Evolutionary conservation across 2,797 vertebrate genomes (phyloP).

Genomic region (Prunella strophiata): DNA sequence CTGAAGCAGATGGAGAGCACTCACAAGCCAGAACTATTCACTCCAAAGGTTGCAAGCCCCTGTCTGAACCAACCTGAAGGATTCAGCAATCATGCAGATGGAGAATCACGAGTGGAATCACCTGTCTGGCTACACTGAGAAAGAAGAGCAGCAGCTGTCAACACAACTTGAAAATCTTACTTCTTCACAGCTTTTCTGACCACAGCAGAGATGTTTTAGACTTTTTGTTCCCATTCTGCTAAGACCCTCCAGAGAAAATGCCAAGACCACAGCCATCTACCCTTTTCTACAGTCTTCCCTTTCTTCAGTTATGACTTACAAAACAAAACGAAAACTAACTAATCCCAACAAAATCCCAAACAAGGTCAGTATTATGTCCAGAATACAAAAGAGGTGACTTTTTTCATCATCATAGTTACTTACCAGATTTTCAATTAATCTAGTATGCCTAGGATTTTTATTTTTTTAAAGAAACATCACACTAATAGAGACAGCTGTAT

Average conservation of each 20-base stretch:
- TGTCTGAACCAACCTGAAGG: background rate
- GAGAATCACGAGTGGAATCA: background rate
- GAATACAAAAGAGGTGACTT: background rate
- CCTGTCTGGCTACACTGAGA: background rate
- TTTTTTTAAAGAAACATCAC: background rate
- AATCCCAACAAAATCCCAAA: background rate
- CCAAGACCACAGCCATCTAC: background rate
- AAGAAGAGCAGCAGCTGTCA: background rate
- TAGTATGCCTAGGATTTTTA: background rate
- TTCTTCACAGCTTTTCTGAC: background rate
- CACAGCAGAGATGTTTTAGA: background rate
- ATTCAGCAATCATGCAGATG: background rate
- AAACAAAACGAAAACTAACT: background rate
- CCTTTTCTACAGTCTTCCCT: background rate
- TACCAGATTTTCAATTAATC: background rate
- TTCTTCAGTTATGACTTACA: background rate
- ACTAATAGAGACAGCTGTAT: background rate
- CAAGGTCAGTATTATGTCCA: background rate
- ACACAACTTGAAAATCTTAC: background rate
- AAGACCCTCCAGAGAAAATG: background rate
- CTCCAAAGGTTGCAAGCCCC: background rate
- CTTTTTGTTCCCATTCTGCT: background rate
- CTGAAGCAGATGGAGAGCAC: background rate
- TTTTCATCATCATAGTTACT: background rate
- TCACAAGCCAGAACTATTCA: background rate